Base-by-base conservation (phyloP, 35 echinoderm and acorn worm genomes). In the Lytechinus pictus region DNA sequence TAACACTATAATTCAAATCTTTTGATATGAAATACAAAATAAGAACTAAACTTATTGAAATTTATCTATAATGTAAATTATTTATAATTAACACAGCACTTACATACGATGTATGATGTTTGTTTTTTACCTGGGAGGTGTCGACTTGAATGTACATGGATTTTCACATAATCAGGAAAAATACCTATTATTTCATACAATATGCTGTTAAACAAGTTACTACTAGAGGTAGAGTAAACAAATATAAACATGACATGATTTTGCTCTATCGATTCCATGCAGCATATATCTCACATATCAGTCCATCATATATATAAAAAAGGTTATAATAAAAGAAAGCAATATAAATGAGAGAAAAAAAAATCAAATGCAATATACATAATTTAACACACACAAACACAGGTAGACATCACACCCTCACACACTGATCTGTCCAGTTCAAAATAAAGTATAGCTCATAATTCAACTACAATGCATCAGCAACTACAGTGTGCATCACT, bases 161-260 rank as follows among this genome's bases (percentile, higher is more conserved):
- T 54, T 52, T 89, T 90, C 28, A 90, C 28, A 33, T 52, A 90
- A 29, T 16, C 28, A 52, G 33, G 1, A 9, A 14, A 90, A 16
- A 79, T 4, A 79, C 19, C 66, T 79, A 79, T 24, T 79, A 79
- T n/a, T 19, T 79, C 66, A 79, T 24, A 79, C 66, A 24, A 24
- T 7, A 24, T 79, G 66, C n/a, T 79, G 4, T 79, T 79, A 79
- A 44, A 44, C 66, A 79, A 79, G 66, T 4, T 79, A 79, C 66
- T 79, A 79, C n/a, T 16, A 79, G 66, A 79, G 66, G 66, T 79
- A 79, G 66, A 79, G 66, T 79, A 79, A 79, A 79, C 66, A 79
- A 79, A 79, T 24, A 79, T n/a, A 79, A 79, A 79, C 16, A 79
- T 79, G 66, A 79, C 66, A 79, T n/a, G 66, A 79, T n/a, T 24